These are phyloP conservation scores for Drosophila pruinosa DNA, from an alignment of 1,140 invertebrate species.

Conservation along the genomic window DNA sequence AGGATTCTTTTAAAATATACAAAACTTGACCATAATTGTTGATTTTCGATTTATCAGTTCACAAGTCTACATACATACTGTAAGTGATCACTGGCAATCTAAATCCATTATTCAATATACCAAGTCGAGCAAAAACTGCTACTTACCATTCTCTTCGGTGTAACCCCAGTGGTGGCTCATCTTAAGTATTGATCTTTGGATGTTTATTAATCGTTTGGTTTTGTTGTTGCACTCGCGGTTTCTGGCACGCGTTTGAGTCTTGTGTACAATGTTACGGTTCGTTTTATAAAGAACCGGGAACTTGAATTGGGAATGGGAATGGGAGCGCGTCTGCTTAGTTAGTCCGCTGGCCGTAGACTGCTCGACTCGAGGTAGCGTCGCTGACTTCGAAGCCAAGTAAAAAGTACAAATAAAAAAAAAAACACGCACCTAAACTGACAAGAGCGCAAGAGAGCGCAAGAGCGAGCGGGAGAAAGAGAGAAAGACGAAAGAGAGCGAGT, in stretches of 20 bases:
- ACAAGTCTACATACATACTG: no score
- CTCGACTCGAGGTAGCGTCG: constrained; percentile 49
- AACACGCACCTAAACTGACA: constrained; percentile 59
- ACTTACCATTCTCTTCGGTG: constrained; percentile 78
- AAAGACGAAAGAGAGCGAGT: constrained; percentile 12
- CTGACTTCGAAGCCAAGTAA: constrained; percentile 52
- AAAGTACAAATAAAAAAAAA: constrained; percentile 22
- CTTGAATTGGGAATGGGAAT: constrained; percentile 6
- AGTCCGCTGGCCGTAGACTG: constrained; percentile 70
- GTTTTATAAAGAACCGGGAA: constrained; percentile 52
- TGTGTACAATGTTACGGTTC: constrained; percentile 26
- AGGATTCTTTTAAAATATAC: no score
- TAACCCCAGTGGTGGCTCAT: constrained; percentile 82
- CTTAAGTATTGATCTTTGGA: constrained; percentile 35
- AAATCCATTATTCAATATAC: no score
- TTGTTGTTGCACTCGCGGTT: constrained; percentile 52
- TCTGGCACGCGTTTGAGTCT: constrained; percentile 56
- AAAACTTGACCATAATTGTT: no score
- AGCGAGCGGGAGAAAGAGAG: constrained; percentile 33
- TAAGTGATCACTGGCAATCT: neutral
- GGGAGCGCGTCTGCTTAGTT: constrained; percentile 56
- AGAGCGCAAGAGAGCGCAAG: constrained; percentile 20
- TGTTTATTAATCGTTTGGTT: constrained; percentile 6
- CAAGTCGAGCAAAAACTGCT: no score
- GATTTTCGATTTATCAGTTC: no score